These are phyloP conservation scores for Operophtera brumata DNA, from an alignment of 2,888 invertebrate genomes.

Conservation along the genomic window DNA sequence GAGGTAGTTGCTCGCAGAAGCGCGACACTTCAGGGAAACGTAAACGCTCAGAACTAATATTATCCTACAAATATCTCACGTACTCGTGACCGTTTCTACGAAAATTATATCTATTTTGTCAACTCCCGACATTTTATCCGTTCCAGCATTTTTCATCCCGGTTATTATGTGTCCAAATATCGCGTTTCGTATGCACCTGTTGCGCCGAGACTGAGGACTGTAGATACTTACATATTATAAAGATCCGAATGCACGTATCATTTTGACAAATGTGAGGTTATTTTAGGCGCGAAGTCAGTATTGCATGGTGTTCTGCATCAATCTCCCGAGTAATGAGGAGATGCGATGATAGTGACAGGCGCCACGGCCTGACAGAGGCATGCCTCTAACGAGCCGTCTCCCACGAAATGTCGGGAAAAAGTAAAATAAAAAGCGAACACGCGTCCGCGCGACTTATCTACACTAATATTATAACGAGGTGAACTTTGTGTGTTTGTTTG, in stretches of 20 bases:
- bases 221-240: constrained; percentile 31
- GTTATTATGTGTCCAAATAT: constrained; percentile 50
- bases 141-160: constrained; percentile 52
- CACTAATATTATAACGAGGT: too few relatives aligned
- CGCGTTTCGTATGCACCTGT: constrained; percentile 59
- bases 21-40: constrained; percentile 61
- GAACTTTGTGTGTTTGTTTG: too few relatives aligned
- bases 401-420: constrained; percentile 29
- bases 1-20: constrained; percentile 44
- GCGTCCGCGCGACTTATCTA: constrained; percentile 36
- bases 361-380: constrained; percentile 44
- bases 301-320: constrained; percentile 50
- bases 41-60: constrained; percentile 60
- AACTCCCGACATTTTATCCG: constrained; percentile 55
- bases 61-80: constrained; percentile 73
- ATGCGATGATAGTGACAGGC: constrained; percentile 55
- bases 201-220: constrained; percentile 29
- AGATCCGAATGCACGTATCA: constrained; percentile 30
- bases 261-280: constrained; percentile 37
- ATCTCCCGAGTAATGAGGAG: constrained; percentile 57
- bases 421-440: constrained; percentile 28
- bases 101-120: constrained; percentile 53
- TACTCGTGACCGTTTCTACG: constrained; percentile 59
- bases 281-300: constrained; percentile 42
- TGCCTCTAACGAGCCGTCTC: constrained; percentile 56